Base-by-base conservation (phyloP, 2,113 vertebrate species). In the Atherinomorus stipes region DNA sequence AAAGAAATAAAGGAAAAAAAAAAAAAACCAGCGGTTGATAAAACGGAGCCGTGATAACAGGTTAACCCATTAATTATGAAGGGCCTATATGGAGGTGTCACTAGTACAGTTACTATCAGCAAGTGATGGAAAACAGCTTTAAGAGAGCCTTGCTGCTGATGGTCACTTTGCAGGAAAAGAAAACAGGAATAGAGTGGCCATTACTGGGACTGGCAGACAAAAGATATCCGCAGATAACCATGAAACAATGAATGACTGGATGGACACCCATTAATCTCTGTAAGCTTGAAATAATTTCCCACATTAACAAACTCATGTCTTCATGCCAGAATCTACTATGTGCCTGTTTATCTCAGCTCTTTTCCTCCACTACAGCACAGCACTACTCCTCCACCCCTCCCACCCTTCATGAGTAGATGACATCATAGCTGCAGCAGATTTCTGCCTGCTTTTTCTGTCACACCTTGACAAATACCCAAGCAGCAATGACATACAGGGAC, bases 391-490 rank as follows among this genome's bases (percentile, higher is more conserved):
- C 61, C 79, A 64, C 74, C 78, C 75, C 80, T 64, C 86, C 78
- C 76, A 38, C 78, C 74, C 76, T 70, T 58, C 56, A 53, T 50
- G 31, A 88, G 73, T 21, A 73, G 81, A 93, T 94, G 90, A 94
- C 92, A 93, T 93, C 93, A 94, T 92, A 76, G 90, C 80, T 93
- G 93, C 94, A 91, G 91, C 85, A 88, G 84, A 80, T 78, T 88
- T 81, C 62, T 88, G 75, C 61, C 72, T 76, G 89, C 77, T 82
- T 81, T 78, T 80, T 63, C 81, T 72, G 45, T 87, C 80, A 77
- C 69, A 77, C 78, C 61, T 80, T 64, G 54, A 76, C 56, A 54
- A 37, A 63, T 45, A 21, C 18, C 64, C 21, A 25, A 53, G 23
- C 34, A 66, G 40, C 37, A 37, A 16, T 0, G n/a, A 31, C 11